Evolutionary conservation across 2,888 invertebrate genomes (phyloP).

Genomic region (Baronia brevicornis): DNA sequence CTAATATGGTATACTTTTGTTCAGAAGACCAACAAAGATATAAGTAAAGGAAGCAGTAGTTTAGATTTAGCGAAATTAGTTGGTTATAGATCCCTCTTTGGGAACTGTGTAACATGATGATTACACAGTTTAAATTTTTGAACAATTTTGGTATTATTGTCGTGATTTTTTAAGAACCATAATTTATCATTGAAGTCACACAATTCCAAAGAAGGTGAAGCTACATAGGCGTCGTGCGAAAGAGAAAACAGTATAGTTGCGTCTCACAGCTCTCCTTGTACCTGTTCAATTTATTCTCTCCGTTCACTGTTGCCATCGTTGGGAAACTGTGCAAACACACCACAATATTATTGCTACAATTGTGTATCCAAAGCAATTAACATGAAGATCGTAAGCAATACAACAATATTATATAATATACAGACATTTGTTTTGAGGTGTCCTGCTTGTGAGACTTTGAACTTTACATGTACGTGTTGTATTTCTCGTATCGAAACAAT

Average conservation of each 20-base stretch:
- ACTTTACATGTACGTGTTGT: too few relatives aligned
- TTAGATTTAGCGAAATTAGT: slow-evolving; percentile 45
- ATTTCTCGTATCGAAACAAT: too few relatives aligned
- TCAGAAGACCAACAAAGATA: slow-evolving; percentile 22
- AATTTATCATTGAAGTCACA: neutral
- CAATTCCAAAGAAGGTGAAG: slow-evolving; percentile 39
- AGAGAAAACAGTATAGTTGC: slow-evolving; percentile 38
- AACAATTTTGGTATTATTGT: too few relatives aligned
- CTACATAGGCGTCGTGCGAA: slow-evolving; percentile 38
- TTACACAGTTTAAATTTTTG: too few relatives aligned
- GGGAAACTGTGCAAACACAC: slow-evolving; percentile 73
- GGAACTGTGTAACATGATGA: too few relatives aligned
- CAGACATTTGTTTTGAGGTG: too few relatives aligned
- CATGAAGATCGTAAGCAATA: slow-evolving; percentile 44
- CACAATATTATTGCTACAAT: slow-evolving; percentile 26
- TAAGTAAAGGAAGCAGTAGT: slow-evolving; percentile 25
- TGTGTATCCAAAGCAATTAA: slow-evolving; percentile 48
- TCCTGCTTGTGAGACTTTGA: too few relatives aligned
- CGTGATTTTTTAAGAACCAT: neutral
- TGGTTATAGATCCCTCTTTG: slow-evolving; percentile 39
- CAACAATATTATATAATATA: neutral
- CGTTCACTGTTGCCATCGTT: slow-evolving; percentile 67
- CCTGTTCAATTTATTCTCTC: slow-evolving; percentile 75
- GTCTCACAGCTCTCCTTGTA: slow-evolving; percentile 82
- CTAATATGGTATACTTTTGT: neutral